These are phyloP conservation scores for Montipora capricornis DNA, from an alignment of 64 coral and sea anemone genomes.

Conservation along the genomic window DNA sequence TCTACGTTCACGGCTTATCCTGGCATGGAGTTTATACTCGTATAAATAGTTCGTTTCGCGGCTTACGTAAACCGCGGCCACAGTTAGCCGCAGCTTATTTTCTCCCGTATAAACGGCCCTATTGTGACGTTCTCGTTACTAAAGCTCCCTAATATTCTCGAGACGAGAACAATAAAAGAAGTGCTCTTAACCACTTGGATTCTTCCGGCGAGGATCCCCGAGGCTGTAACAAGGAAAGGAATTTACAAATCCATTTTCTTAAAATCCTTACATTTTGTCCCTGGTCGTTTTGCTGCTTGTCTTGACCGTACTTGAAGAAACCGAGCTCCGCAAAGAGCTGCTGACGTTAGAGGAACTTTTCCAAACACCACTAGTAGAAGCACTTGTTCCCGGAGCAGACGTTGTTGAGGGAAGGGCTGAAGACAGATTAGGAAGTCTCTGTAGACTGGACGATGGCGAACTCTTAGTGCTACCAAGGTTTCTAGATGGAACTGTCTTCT, in stretches of 20 bases:
- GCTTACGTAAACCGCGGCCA: no score
- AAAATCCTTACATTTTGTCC: conserved; percentile 28
- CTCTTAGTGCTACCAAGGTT: conserved; percentile 16
- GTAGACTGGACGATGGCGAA: conserved; percentile 65
- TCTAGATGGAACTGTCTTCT: conserved; percentile 14
- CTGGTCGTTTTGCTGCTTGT: background rate
- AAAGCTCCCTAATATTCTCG: no score
- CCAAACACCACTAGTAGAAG: background rate
- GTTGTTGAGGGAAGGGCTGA: conserved; percentile 51
- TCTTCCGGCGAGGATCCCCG: no score
- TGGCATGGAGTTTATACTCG: no score
- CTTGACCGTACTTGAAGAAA: background rate
- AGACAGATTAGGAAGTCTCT: conserved; percentile 54
- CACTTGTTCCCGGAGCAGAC: conserved; percentile 11
- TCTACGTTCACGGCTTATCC: no score
- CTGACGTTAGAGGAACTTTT: conserved; percentile 24
- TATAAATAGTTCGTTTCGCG: no score
- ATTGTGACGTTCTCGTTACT: no score
- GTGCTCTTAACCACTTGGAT: no score
- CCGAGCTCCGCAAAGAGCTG: background rate
- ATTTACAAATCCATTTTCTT: background rate
- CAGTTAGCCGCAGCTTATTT: no score
- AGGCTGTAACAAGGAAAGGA: no score
- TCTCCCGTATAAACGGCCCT: no score
- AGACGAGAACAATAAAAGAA: no score